A percentile compares a stretch with the other conserved stretches of the same genome.
These are phyloP conservation scores for Synergus umbraculus DNA, from an alignment of 2,888 invertebrate species.

Conservation along the genomic window DNA sequence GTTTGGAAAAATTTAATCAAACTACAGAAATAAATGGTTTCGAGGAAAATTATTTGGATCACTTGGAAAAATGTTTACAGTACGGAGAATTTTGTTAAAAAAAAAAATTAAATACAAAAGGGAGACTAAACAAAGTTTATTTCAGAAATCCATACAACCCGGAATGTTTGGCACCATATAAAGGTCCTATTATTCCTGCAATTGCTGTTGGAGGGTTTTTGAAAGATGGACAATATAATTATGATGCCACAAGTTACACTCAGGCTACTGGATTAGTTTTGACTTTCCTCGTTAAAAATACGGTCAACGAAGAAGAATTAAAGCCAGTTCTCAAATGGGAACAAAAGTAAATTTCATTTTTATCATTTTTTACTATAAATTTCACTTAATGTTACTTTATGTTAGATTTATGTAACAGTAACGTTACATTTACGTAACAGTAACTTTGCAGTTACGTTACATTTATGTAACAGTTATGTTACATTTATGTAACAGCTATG, in stretches of 20 bases:
- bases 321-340: conserved; percentile 87
- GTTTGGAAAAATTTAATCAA: conserved; percentile 78
- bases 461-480: too few relatives aligned
- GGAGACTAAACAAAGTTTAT: conserved; percentile 34
- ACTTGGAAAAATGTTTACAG: conserved; percentile 78
- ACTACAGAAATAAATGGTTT: conserved; percentile 53
- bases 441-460: too few relatives aligned
- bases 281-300: conserved; percentile 88
- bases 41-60: conserved; percentile 78
- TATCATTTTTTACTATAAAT: not conserved
- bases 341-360: conserved; percentile 75
- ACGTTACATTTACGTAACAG: not conserved
- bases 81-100: conserved; percentile 65
- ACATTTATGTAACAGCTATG: too few relatives aligned
- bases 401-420: not conserved
- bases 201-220: conserved; percentile 90
- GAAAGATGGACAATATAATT: conserved; percentile 76
- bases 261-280: conserved; percentile 85
- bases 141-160: conserved; percentile 80
- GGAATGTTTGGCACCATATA: conserved; percentile 89
- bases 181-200: conserved; percentile 92
- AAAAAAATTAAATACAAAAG: conserved; percentile 12
- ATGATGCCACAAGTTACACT: conserved; percentile 80
- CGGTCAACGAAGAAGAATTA: conserved; percentile 80
- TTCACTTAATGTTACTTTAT: not conserved